Evolutionary conservation across 2,113 vertebrate genomes (phyloP).

Genomic region (Larimichthys crocea): DNA sequence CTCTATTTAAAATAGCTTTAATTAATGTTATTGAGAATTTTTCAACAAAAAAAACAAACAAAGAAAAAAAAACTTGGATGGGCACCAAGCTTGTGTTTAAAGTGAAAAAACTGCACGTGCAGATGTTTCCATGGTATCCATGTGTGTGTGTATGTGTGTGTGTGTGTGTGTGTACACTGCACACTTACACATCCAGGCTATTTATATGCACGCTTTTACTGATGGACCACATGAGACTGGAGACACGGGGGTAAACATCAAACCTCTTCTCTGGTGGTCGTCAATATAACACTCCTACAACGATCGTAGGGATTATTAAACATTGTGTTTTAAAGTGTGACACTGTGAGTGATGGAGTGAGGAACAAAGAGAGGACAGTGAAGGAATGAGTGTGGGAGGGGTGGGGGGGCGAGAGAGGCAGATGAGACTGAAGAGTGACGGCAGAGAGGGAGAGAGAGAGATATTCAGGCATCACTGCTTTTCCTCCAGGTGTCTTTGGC

Average conservation of each 20-base stretch:
- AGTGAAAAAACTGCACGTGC: constrained; percentile 4
- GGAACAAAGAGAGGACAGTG: constrained; percentile 70
- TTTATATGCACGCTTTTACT: constrained; percentile 22
- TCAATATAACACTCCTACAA: constrained; percentile 31
- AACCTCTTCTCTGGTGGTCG: constrained; percentile 49
- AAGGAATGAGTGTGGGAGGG: constrained; percentile 57
- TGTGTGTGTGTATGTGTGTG: constrained; percentile 26
- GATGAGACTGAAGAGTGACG: constrained; percentile 60
- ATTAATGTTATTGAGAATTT: not conserved
- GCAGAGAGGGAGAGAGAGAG: constrained; percentile 48
- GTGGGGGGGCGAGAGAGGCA: constrained; percentile 33
- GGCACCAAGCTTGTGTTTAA: not conserved
- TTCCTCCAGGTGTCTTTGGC: constrained; percentile 95
- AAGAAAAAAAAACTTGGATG: not conserved
- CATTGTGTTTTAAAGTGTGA: constrained; percentile 56
- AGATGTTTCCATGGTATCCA: not conserved
- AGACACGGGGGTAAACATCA: constrained; percentile 60
- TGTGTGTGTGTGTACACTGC: constrained; percentile 20
- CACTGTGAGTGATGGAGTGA: constrained; percentile 55
- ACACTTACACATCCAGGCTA: constrained; percentile 36
- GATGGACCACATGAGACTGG: constrained; percentile 53
- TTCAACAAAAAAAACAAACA: not conserved
- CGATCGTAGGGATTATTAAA: constrained; percentile 50
- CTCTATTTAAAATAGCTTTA: too few relatives aligned
- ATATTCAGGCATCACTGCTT: constrained; percentile 89